phyloP scores from a whole-genome alignment of 2,888 invertebrate species.

The Aricia artaxerxes region DNA sequence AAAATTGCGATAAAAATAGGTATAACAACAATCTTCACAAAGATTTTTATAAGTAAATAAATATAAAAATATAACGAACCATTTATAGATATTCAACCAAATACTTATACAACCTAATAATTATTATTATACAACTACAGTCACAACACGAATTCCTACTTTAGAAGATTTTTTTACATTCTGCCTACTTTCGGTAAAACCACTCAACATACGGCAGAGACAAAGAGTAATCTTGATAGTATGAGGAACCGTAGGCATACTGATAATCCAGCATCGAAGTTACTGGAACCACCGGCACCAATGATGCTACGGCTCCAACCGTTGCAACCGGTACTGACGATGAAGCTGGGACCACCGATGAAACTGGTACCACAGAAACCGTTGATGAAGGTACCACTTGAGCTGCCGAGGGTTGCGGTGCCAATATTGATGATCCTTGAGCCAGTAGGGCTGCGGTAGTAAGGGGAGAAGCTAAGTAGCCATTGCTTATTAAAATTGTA shows the following conservation, averaged over 20 bases:
- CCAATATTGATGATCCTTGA: conserved; percentile 41
- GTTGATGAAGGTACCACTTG: background rate
- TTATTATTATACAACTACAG: no score
- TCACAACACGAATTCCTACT: no score
- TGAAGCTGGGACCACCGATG: conserved; percentile 41
- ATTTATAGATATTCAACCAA: no score
- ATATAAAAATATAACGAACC: no score
- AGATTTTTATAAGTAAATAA: no score
- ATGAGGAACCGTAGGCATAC: conserved; percentile 51
- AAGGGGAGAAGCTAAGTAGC: conserved; percentile 42
- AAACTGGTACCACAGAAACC: conserved; percentile 20
- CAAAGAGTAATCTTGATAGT: conserved; percentile 50
- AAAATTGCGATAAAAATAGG: background rate
- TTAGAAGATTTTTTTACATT: background rate
- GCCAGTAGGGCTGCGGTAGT: conserved; percentile 44
- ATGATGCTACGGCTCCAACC: conserved; percentile 40
- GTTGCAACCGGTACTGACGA: conserved; percentile 43
- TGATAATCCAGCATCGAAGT: conserved; percentile 52
- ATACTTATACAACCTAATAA: no score
- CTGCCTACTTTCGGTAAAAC: conserved; percentile 46
- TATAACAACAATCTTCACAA: background rate
- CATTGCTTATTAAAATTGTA: conserved; percentile 45
- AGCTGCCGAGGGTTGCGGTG: conserved; percentile 35
- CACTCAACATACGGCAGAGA: conserved; percentile 51
- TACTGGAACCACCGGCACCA: conserved; percentile 40